Conservation (phyloP, 2,888 invertebrate species). For the Drosophila setosimentum region DNA sequence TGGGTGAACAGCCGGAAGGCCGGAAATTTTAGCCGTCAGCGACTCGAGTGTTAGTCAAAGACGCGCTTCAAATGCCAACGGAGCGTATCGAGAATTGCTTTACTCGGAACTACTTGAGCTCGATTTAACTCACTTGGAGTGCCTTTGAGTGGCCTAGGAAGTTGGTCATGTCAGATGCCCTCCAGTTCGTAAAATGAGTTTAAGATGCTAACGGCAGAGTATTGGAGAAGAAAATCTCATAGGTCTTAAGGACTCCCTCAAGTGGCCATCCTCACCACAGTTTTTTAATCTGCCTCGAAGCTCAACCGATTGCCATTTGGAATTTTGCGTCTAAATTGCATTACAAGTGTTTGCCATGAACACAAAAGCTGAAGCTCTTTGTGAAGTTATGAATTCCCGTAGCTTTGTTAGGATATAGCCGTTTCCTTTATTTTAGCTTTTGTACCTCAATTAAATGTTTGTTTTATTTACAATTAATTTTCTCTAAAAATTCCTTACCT, state of each 20-base stretch:
- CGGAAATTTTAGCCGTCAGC: conserved; percentile 8
- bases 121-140: conserved; percentile 7
- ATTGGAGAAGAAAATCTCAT: background rate
- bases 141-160: conserved; percentile 1
- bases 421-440: background rate
- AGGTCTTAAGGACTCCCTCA: conserved; percentile 1
- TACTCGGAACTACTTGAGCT: conserved; percentile 9
- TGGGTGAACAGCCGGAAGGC: conserved; percentile 1
- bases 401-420: background rate
- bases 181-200: background rate
- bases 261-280: conserved; percentile 1
- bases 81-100: conserved; percentile 7
- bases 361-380: background rate
- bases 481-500: background rate
- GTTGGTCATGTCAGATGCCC: conserved; percentile 3
- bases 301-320: conserved; percentile 1
- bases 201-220: background rate
- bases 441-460: background rate
- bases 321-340: background rate
- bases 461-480: background rate
- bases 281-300: background rate
- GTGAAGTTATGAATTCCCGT: background rate
- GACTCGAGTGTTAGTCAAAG: conserved; percentile 13
- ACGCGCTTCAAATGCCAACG: conserved; percentile 4
- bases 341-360: background rate